Base-by-base conservation (phyloP, 2,113 vertebrate genomes). In the Sorex fumeus region DNA sequence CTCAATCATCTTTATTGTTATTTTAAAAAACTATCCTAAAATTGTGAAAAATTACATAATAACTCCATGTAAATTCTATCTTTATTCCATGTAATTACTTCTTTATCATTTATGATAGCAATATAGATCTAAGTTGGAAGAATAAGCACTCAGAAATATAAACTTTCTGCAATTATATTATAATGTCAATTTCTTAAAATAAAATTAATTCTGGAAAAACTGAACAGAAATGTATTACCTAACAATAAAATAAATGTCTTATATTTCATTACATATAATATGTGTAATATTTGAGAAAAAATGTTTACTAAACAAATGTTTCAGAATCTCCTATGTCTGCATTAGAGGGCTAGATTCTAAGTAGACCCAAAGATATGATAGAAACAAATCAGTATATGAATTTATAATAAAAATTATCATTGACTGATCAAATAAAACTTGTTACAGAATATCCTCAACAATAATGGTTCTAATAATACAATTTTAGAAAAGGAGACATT, bases 161-260 rank as follows among this genome's bases (percentile, higher is more conserved):
- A 74, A 60, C 60, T 91, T 64, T 19, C 53, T 53, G 32, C 27
- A 72, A 62, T 3, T 90, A 8, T 10, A n/a, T n/a, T n/a, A n/a
- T 84, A 84, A 72, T 53, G 19, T 69, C 80, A 76, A 28, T 88
- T 92, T 88, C 50, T 84, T 60, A 95, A 66, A 12, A 92, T 30
- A 53, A n/a, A 81, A 87, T 78, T 32, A 96, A 67, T 67, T 95
- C 67, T 72, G 90, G 15, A 81, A 95, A 84, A 95, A 78, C 3
- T 23, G 23, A 84, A 47, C 36, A 89, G 45, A 87, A 93, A 91
- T 78, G 21, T 87, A 50, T 71, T 91, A 74, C 81, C 57, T 74
- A 81, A 72, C 64, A 57, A 69, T 87, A 87, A 4, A 72, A 60
- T 67, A n/a, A 67, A 40, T 40, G 40, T 40, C 40, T 40, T 40